Evolutionary conservation across 1,140 invertebrate species (phyloP), one percentile per base, ranked within the genome.

Genomic region (Pogonomyrmex californicus): DNA sequence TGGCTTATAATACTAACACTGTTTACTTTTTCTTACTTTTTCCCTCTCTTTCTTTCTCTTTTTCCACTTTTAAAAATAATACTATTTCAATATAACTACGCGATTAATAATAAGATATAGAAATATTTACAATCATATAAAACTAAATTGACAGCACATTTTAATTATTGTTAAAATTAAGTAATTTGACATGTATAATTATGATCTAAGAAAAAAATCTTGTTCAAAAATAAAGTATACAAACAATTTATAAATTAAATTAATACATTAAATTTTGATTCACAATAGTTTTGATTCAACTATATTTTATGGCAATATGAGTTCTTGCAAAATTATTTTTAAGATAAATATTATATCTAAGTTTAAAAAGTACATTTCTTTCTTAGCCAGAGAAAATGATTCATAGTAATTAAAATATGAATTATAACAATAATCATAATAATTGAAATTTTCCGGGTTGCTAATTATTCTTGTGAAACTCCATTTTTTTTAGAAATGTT

Each of bases 1-100:
- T 89, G 82, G 77, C 87, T 65, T 81, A 86, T 86, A 87, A 92
- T 91, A 89, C 81, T 60, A 62, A 23, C 23, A 23, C 23, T 23
- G 23, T 85, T 79, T 85, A 63, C 17, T 58, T n/a, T 65, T 4
- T 65, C 6, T 49, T 12, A 10, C 41, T 49, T 65, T 6, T 41
- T 63, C 4, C 47, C 63, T 30, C 30, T 63, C 17, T 70, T n/a
- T 70, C n/a, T 68, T 30, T 49, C 41, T 33, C 23, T 51, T 33
- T 63, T 14, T 17, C 12, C 38, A 9, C 3, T 12, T 14, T 2
- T n/a, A n/a, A 17, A 54, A 33, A 33, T 36, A 49, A n/a, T 30
- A 9, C 2, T 1, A 9, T 36, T 63, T 10, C 12, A 30, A 36
- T 1, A 63, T 36, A 33, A 6, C 23, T 23, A 63, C 58, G 23